Base-by-base conservation (phyloP, 1,140 invertebrate species). In the Gryllus bimaculatus region DNA sequence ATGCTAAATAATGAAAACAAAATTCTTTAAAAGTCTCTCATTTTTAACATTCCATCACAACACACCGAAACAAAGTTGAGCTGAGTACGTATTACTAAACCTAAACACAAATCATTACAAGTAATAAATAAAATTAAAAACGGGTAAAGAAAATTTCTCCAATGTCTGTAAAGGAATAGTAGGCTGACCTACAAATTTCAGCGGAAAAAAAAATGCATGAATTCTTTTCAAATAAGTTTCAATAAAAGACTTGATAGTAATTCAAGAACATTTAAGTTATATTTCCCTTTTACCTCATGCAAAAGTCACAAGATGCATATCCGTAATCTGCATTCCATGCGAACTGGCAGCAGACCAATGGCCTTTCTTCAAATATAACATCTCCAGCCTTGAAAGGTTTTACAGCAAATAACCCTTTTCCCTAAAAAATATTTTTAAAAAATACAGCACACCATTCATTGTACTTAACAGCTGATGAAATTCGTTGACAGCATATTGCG, bases 301-400 rank as follows among this genome's bases (percentile, higher is more conserved):
- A 99, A 86, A 94, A 92, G 84, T 98, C 93, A 87, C 97, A 99
- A 0, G 96, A 94, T 82, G 90, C 86, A 85, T 98, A 99, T 82
- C 92, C 91, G 85, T 95, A 98, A 0, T 92, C 88, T 75, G 90
- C 89, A 88, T 98, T 98, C 96, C 96, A 98, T 6, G 94, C 90
- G 87, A 97, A 98, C 86, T 98, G 97, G 84, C 92, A 93, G 48
- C 92, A 94, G 8, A 98, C 92, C 66, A 98, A 84, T 2, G 97
- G 96, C 79, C 90, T 90, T 85, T 99, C 97, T 85, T 93, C 91
- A 81, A 98, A 92, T 77, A 99, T 93, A 20, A 92, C 86, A 83
- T 96, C 94, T 0, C 92, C 95, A 83, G 89, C 85, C 80, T 90
- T 89, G 83, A 93, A 94, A 18, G 85, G 83, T 82, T 89, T 90